Conservation (phyloP, 2,113 vertebrate species). For the Platysternon megacephalum region DNA sequence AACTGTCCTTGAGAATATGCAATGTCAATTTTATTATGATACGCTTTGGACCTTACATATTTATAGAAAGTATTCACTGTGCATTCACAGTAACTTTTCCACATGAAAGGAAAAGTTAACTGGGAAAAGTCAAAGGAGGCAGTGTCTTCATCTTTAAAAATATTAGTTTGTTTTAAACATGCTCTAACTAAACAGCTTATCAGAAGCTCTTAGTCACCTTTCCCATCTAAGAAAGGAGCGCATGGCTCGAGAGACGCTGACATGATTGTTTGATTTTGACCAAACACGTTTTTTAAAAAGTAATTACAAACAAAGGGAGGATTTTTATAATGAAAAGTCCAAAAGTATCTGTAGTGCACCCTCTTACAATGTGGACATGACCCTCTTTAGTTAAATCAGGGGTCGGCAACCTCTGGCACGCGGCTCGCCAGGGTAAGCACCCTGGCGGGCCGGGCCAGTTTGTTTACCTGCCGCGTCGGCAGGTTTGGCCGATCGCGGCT, state of each 20-base stretch:
- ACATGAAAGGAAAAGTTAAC: not conserved
- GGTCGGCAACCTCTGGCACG: too few relatives aligned
- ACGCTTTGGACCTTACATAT: not conserved
- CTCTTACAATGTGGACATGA: not conserved
- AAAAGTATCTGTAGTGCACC: not conserved
- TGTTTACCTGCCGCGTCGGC: too few relatives aligned
- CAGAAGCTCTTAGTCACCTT: not conserved
- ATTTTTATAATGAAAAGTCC: not conserved
- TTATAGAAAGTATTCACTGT: not conserved
- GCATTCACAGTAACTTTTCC: not conserved
- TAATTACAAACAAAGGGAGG: not conserved
- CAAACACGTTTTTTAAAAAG: not conserved
- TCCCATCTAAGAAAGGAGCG: too few relatives aligned
- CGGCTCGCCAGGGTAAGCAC: too few relatives aligned
- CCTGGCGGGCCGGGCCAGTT: too few relatives aligned
- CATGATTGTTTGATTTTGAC: not conserved
- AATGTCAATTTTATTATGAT: not conserved
- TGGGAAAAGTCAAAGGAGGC: rapidly evolving
- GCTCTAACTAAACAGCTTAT: too few relatives aligned
- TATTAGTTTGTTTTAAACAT: not conserved
- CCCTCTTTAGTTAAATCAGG: not conserved
- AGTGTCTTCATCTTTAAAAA: not conserved
- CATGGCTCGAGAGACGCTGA: not conserved
- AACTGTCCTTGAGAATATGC: rapidly evolving
- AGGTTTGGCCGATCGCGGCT: too few relatives aligned